Conservation (phyloP, 23 tunicate genomes). For the Halocynthia aurantium region DNA sequence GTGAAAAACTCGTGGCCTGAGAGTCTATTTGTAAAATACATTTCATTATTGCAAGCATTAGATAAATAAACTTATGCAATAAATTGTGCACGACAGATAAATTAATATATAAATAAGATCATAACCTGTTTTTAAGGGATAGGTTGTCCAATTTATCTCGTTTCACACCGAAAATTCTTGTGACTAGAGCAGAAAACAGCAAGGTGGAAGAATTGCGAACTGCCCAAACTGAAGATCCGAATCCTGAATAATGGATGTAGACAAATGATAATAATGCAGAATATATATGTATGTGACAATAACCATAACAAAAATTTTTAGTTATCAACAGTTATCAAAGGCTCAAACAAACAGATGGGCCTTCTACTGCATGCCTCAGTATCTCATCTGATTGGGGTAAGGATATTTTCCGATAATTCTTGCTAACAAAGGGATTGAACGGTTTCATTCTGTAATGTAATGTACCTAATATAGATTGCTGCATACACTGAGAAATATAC, state of each 20-base stretch:
- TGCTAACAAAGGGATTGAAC: background rate
- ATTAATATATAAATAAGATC: background rate
- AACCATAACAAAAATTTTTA: background rate
- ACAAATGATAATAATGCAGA: too few species aligned
- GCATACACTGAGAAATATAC: constrained; percentile 43
- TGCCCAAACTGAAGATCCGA: constrained; percentile 49
- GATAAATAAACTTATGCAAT: too few species aligned
- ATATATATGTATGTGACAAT: too few species aligned
- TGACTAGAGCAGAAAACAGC: constrained; percentile 62
- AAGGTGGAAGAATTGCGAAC: constrained; percentile 83
- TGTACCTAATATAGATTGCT: constrained; percentile 48
- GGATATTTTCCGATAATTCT: too few species aligned
- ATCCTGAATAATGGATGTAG: constrained; percentile 25
- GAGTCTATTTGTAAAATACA: constrained; percentile 7
- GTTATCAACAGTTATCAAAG: background rate
- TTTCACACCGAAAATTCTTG: constrained; percentile 69
- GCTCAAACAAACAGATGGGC: background rate
- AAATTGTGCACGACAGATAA: background rate
- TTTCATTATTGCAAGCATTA: background rate
- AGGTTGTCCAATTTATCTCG: constrained; percentile 45
- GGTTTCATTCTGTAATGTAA: background rate
- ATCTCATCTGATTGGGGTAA: too few species aligned
- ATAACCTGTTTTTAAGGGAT: constrained; percentile 61
- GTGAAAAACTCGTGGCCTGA: constrained; percentile 75
- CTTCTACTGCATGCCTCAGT: too few species aligned